Evolutionary conservation across 2,888 invertebrate species (phyloP), one percentile per base, ranked within the genome.

Genomic region (Macaria liturata): DNA sequence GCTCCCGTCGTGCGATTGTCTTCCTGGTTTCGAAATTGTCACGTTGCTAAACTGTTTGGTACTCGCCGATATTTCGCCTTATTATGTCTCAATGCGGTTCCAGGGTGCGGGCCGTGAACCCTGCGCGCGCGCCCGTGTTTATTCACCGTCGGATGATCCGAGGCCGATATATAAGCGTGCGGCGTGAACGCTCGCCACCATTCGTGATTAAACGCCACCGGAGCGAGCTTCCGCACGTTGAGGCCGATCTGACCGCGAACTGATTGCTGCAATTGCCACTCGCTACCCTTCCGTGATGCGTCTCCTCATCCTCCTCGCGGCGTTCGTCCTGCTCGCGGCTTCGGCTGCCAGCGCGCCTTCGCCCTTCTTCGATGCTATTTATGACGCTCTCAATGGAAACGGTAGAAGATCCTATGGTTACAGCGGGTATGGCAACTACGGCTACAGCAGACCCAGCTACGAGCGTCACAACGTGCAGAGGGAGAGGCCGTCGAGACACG

Each of bases 81-180:
- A 80, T 81, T 80, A 68, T 69, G 67, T 67, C 69, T 80, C 78
- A 81, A 83, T 81, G 80, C 77, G 77, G 78, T 76, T 88, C 89
- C 90, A 86, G 90, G 86, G 86, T 81, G 77, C 62, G 67, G 86
- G 83, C 91, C 91, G 83, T 91, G 91, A 91, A 91, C 91, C 85
- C 85, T 72, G 81, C 78, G 82, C 82, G 72, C 75, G 78, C 84
- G 83, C 76, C 70, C 74, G 72, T 78, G 81, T 83, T 80, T 80
- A 80, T 81, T 71, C 76, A 84, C 77, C 76, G 84, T 81, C 86
- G 86, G 89, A 88, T 86, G 88, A 85, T 80, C 80, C 91, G 91
- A 91, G 91, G 91, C 89, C 89, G 85, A 84, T 91, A 90, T 91
- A 91, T 88, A 91, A 90, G 78, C 78, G 76, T 74, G 70, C 78